These are phyloP conservation scores for Aquatica leii DNA, from an alignment of 2,888 invertebrate species.

Conservation along the genomic window DNA sequence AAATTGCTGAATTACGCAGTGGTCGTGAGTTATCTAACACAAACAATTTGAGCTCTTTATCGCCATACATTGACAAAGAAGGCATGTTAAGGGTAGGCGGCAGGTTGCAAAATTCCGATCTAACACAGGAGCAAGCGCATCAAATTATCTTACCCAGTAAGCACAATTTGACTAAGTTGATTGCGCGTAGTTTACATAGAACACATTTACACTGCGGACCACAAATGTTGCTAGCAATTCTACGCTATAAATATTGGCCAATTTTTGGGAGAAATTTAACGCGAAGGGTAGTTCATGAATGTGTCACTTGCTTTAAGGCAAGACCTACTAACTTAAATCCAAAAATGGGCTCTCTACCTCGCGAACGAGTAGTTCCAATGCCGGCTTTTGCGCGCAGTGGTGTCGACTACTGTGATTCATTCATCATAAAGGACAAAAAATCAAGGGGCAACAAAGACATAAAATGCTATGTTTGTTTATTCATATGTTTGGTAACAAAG, in stretches of 20 bases:
- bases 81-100: too few species aligned
- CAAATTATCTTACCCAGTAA: too few species aligned
- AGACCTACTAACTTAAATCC: not conserved
- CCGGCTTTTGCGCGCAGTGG: constrained; percentile 15
- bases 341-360: constrained; percentile 21
- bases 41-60: too few species aligned
- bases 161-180: too few species aligned
- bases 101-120: too few species aligned
- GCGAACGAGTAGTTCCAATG: not conserved
- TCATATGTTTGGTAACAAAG: constrained; percentile 20
- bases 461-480: constrained; percentile 21
- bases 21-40: too few species aligned
- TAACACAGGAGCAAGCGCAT: too few species aligned
- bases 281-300: not conserved
- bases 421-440: constrained; percentile 4
- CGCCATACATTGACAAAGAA: too few species aligned
- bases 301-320: constrained; percentile 14
- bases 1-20: too few species aligned
- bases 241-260: constrained; percentile 42
- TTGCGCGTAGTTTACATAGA: not conserved
- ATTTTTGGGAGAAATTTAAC: constrained; percentile 29
- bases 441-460: constrained; percentile 1
- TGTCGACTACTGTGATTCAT: constrained; percentile 27
- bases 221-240: constrained; percentile 27
- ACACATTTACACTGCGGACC: constrained; percentile 36